Evolutionary conservation across 2,888 invertebrate genomes (phyloP).

Genomic region (Drosophila prolongata): DNA sequence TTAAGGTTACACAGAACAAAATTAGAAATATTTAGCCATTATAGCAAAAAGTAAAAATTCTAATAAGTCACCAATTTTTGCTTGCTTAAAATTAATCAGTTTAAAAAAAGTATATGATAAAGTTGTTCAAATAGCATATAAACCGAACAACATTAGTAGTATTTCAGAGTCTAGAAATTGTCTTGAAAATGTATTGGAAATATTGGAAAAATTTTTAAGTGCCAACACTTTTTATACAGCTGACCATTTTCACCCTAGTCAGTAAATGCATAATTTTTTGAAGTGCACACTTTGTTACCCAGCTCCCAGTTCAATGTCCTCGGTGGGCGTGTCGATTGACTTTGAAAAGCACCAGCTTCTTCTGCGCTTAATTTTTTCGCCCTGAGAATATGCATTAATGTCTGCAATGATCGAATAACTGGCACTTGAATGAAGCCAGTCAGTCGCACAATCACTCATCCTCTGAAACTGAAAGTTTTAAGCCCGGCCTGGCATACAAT

Average conservation of each 20-base stretch:
- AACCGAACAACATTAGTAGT: too few species aligned
- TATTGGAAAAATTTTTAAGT: too few species aligned
- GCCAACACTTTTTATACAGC: too few species aligned
- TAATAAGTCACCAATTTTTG: too few species aligned
- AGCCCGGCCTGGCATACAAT: conserved; percentile 41
- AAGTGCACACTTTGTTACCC: conserved; percentile 9
- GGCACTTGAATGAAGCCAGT: conserved; percentile 33
- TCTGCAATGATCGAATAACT: conserved; percentile 28
- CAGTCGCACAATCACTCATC: conserved; percentile 16
- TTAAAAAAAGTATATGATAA: not conserved
- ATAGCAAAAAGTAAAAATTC: not conserved
- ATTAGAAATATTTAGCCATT: too few species aligned
- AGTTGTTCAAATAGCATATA: too few species aligned
- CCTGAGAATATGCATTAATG: conserved; percentile 35
- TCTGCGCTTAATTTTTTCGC: conserved; percentile 15
- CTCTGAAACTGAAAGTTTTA: conserved; percentile 65
- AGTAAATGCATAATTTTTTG: not conserved
- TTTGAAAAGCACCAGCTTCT: conserved; percentile 48
- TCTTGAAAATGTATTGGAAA: too few species aligned
- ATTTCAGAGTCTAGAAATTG: too few species aligned
- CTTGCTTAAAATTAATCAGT: not conserved
- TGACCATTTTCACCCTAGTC: too few species aligned
- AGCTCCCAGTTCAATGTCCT: conserved; percentile 61
- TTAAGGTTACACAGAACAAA: conserved; percentile 40
- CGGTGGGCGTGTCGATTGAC: conserved; percentile 55